Conservation (phyloP, 2,888 invertebrate genomes). For the Incurvaria masculella region DNA sequence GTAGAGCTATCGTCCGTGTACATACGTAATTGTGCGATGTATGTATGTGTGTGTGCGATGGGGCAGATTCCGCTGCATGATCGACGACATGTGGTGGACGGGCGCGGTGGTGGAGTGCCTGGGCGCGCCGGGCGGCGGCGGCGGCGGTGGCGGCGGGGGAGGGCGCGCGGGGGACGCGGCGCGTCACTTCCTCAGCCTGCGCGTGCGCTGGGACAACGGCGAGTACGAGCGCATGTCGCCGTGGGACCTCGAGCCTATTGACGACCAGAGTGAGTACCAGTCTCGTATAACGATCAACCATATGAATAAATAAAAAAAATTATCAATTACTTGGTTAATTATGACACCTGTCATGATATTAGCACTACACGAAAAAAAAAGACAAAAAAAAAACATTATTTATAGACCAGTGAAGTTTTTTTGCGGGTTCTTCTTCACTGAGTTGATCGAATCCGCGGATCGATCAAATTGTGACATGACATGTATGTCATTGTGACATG, state of each 20-base stretch:
- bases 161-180: slow-evolving; percentile 23
- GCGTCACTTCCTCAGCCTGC: slow-evolving; percentile 28
- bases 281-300: not conserved
- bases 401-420: too few relatives aligned
- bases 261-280: slow-evolving; percentile 61
- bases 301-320: too few relatives aligned
- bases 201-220: slow-evolving; percentile 89
- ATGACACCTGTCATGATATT: too few relatives aligned
- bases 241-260: slow-evolving; percentile 92
- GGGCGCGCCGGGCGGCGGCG: slow-evolving; percentile 8
- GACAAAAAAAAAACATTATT: too few relatives aligned
- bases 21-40: too few relatives aligned
- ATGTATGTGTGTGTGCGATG: not conserved
- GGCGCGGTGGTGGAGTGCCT: slow-evolving; percentile 54
- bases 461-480: too few relatives aligned
- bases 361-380: too few relatives aligned
- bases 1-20: too few relatives aligned
- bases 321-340: too few relatives aligned
- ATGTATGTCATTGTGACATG: too few relatives aligned
- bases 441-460: too few relatives aligned
- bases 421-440: too few relatives aligned
- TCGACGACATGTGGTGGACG: slow-evolving; percentile 97
- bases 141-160: slow-evolving; percentile 19
- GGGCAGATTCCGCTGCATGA: slow-evolving; percentile 82
- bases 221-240: slow-evolving; percentile 91